Conservation (phyloP, 2,888 invertebrate species). For the Drosophila setosimentum region DNA sequence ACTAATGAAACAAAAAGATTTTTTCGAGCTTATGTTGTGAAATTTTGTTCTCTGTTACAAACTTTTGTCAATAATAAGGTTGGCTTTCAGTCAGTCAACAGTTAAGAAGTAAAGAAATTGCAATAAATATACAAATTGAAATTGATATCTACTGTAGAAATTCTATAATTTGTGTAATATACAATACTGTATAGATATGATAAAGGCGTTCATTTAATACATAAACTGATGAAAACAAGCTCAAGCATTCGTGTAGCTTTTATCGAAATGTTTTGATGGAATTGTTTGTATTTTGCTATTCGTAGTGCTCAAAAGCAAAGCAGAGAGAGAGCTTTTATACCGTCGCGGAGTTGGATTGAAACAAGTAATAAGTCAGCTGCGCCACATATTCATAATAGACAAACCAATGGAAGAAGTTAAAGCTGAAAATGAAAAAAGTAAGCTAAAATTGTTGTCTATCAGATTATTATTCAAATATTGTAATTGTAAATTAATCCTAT, state of each 20-base stretch:
- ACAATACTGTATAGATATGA: no score
- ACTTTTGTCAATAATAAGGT: constrained; percentile 10
- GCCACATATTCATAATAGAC: background rate
- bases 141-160: no score
- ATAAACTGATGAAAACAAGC: no score
- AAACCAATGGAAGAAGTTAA: background rate
- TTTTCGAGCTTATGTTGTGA: constrained; percentile 5
- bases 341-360: background rate
- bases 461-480: no score
- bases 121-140: no score
- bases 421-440: background rate
- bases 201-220: no score
- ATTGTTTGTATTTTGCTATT: constrained; percentile 1
- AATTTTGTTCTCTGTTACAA: constrained; percentile 2
- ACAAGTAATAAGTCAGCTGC: background rate
- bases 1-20: background rate
- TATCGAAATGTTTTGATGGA: no score
- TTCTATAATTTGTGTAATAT: no score
- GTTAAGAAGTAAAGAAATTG: background rate
- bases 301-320: background rate
- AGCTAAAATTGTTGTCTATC: background rate
- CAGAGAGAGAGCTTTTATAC: background rate
- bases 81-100: constrained; percentile 4
- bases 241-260: no score
- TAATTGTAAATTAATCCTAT: background rate